Evolutionary conservation across 2,888 invertebrate species (phyloP).

Genomic region (Noctua pronuba): DNA sequence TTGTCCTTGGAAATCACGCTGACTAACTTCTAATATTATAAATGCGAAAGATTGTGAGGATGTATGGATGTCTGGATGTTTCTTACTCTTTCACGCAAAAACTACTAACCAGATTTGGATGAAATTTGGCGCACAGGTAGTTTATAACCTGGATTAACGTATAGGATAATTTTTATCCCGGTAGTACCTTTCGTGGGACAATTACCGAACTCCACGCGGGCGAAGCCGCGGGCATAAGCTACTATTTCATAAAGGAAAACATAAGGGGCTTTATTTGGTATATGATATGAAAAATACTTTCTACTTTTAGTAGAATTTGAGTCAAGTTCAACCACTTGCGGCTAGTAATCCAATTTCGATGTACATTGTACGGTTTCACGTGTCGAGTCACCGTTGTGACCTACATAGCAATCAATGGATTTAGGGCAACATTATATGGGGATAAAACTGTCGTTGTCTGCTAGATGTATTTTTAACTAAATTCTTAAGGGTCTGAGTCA

Average conservation of each 20-base stretch:
- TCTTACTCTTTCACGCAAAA: too few relatives aligned
- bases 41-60: too few relatives aligned
- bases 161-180: too few relatives aligned
- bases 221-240: too few relatives aligned
- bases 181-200: too few relatives aligned
- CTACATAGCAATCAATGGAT: slow-evolving; percentile 48
- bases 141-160: too few relatives aligned
- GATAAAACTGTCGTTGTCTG: neutral
- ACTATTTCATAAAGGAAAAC: neutral
- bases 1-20: neutral
- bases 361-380: slow-evolving; percentile 57
- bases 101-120: too few relatives aligned
- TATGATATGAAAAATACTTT: neutral
- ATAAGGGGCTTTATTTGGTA: neutral
- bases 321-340: slow-evolving; percentile 66
- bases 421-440: slow-evolving; percentile 22
- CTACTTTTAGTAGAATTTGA: slow-evolving; percentile 49
- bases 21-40: neutral
- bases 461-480: neutral
- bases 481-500: neutral
- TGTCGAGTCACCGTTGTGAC: slow-evolving; percentile 33
- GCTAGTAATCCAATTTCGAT: slow-evolving; percentile 67
- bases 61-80: too few relatives aligned
- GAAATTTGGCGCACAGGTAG: too few relatives aligned
- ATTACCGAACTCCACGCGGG: too few relatives aligned